Evolutionary conservation across 2,797 vertebrate species (phyloP).

Genomic region (Sarcoramphus papa): DNA sequence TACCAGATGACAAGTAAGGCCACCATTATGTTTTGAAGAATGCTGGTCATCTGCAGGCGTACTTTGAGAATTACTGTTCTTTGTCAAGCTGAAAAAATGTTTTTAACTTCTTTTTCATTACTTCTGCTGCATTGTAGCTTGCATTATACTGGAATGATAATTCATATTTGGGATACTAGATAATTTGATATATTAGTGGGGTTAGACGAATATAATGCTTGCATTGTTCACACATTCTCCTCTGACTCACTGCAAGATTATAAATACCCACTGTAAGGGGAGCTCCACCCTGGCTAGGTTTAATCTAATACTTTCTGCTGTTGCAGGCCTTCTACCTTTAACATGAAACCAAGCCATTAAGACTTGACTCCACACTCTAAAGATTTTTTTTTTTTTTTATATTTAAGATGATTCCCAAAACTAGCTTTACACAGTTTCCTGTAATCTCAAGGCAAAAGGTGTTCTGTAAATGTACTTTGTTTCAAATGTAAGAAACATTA

Average conservation of each 20-base stretch:
- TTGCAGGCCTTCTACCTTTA: not conserved
- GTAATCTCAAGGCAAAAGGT: slow-evolving; percentile 31
- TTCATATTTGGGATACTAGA: not conserved
- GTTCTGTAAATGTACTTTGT: slow-evolving; percentile 35
- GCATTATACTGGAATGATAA: not conserved
- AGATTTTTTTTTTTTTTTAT: not conserved
- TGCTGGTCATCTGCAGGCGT: rapidly evolving
- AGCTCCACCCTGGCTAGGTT: not conserved
- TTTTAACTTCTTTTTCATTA: not conserved
- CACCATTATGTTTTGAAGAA: not conserved
- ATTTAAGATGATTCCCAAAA: not conserved
- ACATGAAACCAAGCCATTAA: not conserved
- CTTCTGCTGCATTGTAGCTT: not conserved
- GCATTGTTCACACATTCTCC: slow-evolving; percentile 14
- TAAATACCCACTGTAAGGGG: not conserved
- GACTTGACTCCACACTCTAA: not conserved
- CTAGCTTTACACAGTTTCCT: not conserved
- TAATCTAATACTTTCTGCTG: not conserved
- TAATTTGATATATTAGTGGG: not conserved
- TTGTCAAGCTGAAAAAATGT: not conserved
- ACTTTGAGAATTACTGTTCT: not conserved
- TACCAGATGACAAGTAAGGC: not conserved
- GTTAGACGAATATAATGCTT: not conserved
- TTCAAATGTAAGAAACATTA: slow-evolving; percentile 52
- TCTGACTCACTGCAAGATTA: slow-evolving; percentile 21